Evolutionary conservation across 2,113 vertebrate species (phyloP), one percentile per base, ranked within the genome.

Genomic region (Myrmecophaga tridactyla): DNA sequence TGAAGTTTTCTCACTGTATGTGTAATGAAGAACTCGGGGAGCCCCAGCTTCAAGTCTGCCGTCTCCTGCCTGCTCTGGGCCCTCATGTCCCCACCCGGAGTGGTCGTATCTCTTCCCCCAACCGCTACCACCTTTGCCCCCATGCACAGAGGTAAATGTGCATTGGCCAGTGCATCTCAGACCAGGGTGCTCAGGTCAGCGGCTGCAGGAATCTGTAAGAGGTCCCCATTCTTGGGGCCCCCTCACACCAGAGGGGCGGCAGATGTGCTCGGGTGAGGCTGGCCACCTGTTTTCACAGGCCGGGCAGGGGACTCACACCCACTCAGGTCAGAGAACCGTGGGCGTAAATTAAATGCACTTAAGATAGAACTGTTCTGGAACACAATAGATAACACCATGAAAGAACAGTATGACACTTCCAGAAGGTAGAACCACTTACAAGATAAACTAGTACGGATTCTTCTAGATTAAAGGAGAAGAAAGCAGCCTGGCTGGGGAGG

Each of bases 1-100:
- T 7, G 11, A 31, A n/a, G 39, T 0, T 0, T 36, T 84, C 34
- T 1, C 3, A 0, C n/a, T 34, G 1, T 12, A 6, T 34, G 1
- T 18, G 27, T 18, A 1, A 23, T 39, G 72, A 17, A 27, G 34
- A 41, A 20, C 67, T 10, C 4, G 43, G 18, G 7, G 39, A 65
- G 39, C 21, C 46, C 39, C 63, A 10, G n/a, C 43, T 17, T 25
- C 14, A 25, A 39, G 41, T 27, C 31, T 21, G n/a, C 41, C 17
- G 4, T 31, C 78, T 60, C 17, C 2, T 25, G 56, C 21, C 4
- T 43, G 63, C 10, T 46, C 51, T 72, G 63, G 4, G n/a, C 31
- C 48, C n/a, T 39, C 23, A 23, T 25, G 29, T 4, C 27, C 41
- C 56, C 21, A 6, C 76, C 27, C 27, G 25, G 4, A 0, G 4